These are phyloP conservation scores for Myotis planiceps DNA, from an alignment of 2,797 vertebrate species.

Conservation along the genomic window DNA sequence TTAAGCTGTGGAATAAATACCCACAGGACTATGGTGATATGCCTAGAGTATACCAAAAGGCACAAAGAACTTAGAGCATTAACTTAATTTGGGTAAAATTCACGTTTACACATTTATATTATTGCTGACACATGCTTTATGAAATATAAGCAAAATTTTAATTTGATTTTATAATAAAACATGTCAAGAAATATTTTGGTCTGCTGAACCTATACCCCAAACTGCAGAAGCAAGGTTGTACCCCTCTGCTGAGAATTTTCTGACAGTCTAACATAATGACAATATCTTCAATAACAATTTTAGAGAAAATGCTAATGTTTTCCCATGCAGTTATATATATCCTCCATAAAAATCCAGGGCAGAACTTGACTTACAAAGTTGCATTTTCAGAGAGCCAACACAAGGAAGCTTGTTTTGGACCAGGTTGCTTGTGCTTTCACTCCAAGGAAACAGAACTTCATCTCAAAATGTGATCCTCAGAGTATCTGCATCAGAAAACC, in stretches of 20 bases:
- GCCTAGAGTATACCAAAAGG: background rate
- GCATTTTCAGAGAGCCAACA: background rate
- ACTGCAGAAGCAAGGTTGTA: background rate
- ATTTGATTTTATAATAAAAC: conserved; percentile 31
- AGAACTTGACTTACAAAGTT: background rate
- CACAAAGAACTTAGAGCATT: background rate
- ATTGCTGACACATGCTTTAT: background rate
- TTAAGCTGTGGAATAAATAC: background rate
- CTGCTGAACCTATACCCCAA: background rate
- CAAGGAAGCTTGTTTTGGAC: background rate
- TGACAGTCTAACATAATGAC: background rate
- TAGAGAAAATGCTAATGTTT: background rate
- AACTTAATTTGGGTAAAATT: background rate
- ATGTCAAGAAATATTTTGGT: background rate
- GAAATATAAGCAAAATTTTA: background rate
- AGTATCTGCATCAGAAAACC: background rate
- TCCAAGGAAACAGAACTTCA: background rate
- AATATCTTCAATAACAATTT: conserved; percentile 11
- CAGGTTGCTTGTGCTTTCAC: background rate
- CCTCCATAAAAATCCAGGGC: background rate
- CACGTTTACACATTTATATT: background rate
- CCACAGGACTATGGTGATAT: background rate
- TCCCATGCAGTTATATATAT: background rate
- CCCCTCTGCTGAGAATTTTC: background rate
- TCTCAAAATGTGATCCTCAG: background rate